Conservation (phyloP, 2,888 invertebrate species). For the Portevinia maculata region DNA sequence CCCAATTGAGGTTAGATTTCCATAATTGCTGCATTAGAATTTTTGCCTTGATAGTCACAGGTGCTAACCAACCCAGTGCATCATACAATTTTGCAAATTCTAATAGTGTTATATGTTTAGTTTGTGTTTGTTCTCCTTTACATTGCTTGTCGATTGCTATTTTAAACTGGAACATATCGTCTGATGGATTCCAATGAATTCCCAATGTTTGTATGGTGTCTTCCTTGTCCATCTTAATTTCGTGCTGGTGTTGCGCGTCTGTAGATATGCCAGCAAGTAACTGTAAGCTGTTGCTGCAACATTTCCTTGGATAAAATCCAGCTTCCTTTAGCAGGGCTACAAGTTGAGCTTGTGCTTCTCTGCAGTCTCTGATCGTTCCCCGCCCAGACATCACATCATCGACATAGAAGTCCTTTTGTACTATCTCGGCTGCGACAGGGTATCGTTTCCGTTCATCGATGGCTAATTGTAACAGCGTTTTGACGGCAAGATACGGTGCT, state of each 20-base stretch:
- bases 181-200: conserved; percentile 33
- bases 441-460: no score
- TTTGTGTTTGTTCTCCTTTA: not conserved
- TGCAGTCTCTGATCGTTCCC: conserved; percentile 5
- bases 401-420: conserved; percentile 22
- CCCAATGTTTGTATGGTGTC: conserved; percentile 40
- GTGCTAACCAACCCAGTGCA: conserved; percentile 15
- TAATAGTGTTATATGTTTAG: conserved; percentile 17
- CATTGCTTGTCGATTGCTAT: not conserved
- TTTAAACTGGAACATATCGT: conserved; percentile 26
- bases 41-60: conserved; percentile 19
- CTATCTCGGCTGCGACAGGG: no score
- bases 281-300: no score
- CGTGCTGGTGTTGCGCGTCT: conserved; percentile 4
- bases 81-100: conserved; percentile 10
- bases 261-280: no score
- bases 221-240: conserved; percentile 14
- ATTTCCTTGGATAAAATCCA: conserved; percentile 26
- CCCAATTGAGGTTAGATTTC: conserved; percentile 19
- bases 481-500: no score
- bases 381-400: conserved; percentile 30
- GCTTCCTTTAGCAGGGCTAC: conserved; percentile 10
- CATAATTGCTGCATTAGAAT: conserved; percentile 24
- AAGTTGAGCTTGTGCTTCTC: conserved; percentile 1
- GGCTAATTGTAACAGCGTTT: no score